Conservation (phyloP, 2,797 vertebrate genomes). For the Muscicapa striata region DNA sequence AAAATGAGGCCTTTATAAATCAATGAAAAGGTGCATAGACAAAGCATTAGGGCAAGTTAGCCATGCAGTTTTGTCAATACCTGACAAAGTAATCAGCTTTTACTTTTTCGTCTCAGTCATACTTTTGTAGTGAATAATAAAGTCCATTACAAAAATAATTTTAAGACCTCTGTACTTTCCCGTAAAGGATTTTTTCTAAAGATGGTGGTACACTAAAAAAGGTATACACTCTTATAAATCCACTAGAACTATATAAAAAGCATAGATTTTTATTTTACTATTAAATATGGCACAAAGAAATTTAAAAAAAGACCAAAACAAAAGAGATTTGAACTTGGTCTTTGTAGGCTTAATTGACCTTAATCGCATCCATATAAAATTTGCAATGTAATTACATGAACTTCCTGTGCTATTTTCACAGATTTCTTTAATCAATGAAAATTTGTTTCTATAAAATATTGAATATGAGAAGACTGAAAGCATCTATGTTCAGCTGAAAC, state of each 20-base stretch:
- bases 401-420: not conserved
- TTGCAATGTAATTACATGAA: not conserved
- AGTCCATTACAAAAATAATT: not conserved
- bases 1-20: not conserved
- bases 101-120: not conserved
- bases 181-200: not conserved
- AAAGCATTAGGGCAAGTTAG: not conserved
- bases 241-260: not conserved
- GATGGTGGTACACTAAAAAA: not conserved
- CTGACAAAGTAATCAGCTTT: not conserved
- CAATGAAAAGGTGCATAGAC: not conserved
- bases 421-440: not conserved
- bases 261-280: not conserved
- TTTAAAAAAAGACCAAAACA: not conserved
- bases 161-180: not conserved
- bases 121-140: not conserved
- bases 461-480: not conserved
- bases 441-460: not conserved
- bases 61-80: not conserved
- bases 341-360: not conserved
- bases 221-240: not conserved
- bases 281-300: not conserved
- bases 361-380: not conserved
- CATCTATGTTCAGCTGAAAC: not conserved
- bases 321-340: not conserved